Evolutionary conservation across 2,888 invertebrate species (phyloP), one percentile per base, ranked within the genome.

Genomic region (Epicampocera succincta): DNA sequence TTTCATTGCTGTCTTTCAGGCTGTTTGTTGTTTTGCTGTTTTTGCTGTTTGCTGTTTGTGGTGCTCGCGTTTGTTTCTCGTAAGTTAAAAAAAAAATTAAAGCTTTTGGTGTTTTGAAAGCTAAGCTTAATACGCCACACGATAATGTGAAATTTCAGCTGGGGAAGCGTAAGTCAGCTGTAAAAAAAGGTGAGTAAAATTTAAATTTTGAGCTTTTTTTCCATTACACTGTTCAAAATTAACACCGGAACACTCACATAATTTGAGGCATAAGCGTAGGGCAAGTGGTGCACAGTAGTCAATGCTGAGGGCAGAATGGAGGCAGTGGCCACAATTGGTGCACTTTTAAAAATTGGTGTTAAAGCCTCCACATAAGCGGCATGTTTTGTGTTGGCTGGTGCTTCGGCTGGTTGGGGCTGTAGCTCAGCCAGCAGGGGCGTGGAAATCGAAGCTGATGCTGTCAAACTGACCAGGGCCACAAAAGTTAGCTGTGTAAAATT

Each of bases 111-210:
- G 8, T 54, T 54, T 5, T 19, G 2, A 0, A 46, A 4, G n/a
- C 12, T 4, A 48, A 15, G 12, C 5, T 86, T 85, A 90, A 79
- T 89, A 90, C 44, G 87, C 86, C 75, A 90, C 88, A 82, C 78
- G 85, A 85, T 90, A 90, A 63, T 89, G 88, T 80, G 90, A 90
- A 80, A 89, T 87, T 87, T 90, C 90, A 44, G 89, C 86, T 11
- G 91, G 90, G 48, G 90, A 61, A 38, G 84, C 74, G 56, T 85
- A 85, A 21, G 85, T 83, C 58, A 83, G 71, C 83, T 83, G 29
- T 40, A 46, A 42, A 40, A 65, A 40, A 69, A 83, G 80, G 71
- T 71, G 52, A 81, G 81, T 81, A 33, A 33, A 33, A 33, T 68
- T 66, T 33, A 66, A 5, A 40, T 33, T 40, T 40, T 21, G 13